Evolutionary conservation across 2,888 invertebrate genomes (phyloP).

Genomic region (Tenthredo notha): DNA sequence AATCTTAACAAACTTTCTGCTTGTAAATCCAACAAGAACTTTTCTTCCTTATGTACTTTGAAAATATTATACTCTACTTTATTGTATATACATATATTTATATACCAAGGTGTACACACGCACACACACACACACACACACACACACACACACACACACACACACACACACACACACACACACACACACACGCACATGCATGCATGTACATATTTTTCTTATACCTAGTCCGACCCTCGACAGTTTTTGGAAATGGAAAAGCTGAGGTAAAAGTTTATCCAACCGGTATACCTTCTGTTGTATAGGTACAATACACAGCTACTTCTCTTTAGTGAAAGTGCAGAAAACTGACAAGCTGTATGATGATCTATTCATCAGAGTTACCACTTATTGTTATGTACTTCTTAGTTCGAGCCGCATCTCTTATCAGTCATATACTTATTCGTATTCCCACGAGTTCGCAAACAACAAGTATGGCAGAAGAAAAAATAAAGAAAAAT

Average conservation of each 20-base stretch:
- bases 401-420: background rate
- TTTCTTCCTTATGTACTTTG: background rate
- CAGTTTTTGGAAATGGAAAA: slow-evolving; percentile 35
- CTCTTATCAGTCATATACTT: background rate
- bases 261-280: slow-evolving; percentile 44
- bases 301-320: slow-evolving; percentile 5
- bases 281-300: slow-evolving; percentile 8
- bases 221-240: background rate
- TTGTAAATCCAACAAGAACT: background rate
- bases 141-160: no score
- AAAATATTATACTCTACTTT: slow-evolving; percentile 6
- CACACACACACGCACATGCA: background rate
- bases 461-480: background rate
- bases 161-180: no score
- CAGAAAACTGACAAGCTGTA: slow-evolving; percentile 20
- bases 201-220: background rate
- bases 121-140: no score
- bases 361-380: background rate
- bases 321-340: slow-evolving; percentile 43
- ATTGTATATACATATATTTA: background rate
- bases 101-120: no score
- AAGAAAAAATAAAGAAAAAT: background rate
- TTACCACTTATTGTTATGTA: background rate
- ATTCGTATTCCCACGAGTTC: background rate
- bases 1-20: background rate